Percentiles rank a stretch among this genome's conserved stretches.
Conservation (phyloP, 2,888 invertebrate species). For the Agrochola macilenta region DNA sequence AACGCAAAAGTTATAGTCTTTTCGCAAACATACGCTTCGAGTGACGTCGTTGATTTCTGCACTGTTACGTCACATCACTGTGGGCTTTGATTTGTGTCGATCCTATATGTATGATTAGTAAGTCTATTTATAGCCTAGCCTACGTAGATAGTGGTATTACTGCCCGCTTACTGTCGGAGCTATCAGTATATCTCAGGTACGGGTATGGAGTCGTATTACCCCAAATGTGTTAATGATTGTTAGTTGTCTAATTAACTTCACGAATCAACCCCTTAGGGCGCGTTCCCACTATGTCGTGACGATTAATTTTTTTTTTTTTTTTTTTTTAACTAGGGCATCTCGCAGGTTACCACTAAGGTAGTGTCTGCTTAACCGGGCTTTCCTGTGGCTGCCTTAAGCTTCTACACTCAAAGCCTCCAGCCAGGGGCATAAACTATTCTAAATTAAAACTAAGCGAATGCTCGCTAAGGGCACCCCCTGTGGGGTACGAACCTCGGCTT, state of each 20-base stretch:
- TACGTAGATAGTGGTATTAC: not conserved
- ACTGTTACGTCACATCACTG: not conserved
- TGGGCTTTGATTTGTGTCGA: not conserved
- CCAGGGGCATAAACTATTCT: too few relatives aligned
- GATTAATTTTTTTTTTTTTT: too few relatives aligned
- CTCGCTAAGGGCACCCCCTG: too few relatives aligned
- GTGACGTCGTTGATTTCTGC: constrained; percentile 2
- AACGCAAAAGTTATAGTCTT: constrained; percentile 12
- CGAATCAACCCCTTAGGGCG: too few relatives aligned
- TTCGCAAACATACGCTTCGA: constrained; percentile 21
- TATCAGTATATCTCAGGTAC: not conserved
- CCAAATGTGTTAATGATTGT: not conserved
- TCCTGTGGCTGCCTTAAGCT: too few relatives aligned
- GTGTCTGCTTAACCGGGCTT: too few relatives aligned
- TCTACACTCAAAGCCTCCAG: too few relatives aligned
- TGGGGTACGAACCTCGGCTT: too few relatives aligned
- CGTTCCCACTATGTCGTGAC: too few relatives aligned
- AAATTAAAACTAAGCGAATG: too few relatives aligned
- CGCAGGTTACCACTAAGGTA: too few relatives aligned
- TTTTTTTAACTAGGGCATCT: too few relatives aligned
- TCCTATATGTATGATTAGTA: not conserved
- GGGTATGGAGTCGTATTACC: not conserved
- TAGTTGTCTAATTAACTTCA: not conserved
- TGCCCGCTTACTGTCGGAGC: not conserved
- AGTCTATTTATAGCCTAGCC: not conserved